phyloP scores from a whole-genome alignment of 2,888 invertebrate species.

The Drosophila formosana region DNA sequence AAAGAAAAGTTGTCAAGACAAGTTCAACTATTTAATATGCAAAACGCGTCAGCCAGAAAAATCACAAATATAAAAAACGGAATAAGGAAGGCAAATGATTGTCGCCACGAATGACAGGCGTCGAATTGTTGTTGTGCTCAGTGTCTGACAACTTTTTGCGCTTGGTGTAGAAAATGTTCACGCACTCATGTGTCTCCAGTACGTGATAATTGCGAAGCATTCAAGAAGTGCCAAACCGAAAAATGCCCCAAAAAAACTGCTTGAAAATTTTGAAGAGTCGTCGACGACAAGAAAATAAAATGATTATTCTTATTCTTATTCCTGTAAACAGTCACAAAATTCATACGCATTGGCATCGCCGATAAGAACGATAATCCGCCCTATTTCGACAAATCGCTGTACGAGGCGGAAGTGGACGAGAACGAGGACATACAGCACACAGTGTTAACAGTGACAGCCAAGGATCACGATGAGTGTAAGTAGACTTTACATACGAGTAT shows the following conservation, averaged over 20 bases:
- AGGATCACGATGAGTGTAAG: slow-evolving; percentile 99
- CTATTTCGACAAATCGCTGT: slow-evolving; percentile 97
- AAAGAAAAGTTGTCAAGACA: slow-evolving; percentile 16
- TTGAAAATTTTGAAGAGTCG: slow-evolving; percentile 25
- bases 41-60: slow-evolving; percentile 49
- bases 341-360: slow-evolving; percentile 98
- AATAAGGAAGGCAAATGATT: slow-evolving; percentile 39
- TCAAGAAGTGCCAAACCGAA: slow-evolving; percentile 31
- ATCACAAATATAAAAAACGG: slow-evolving; percentile 9
- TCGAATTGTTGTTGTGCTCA: slow-evolving; percentile 56
- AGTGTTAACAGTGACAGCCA: slow-evolving; percentile 98
- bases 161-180: slow-evolving; percentile 48
- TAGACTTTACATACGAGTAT: slow-evolving; percentile 80
- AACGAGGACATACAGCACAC: slow-evolving; percentile 99
- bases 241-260: slow-evolving; percentile 15
- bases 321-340: slow-evolving; percentile 94
- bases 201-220: slow-evolving; percentile 77
- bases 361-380: slow-evolving; percentile 99
- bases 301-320: not conserved
- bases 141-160: slow-evolving; percentile 56
- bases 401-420: slow-evolving; percentile 98
- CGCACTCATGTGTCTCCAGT: slow-evolving; percentile 48
- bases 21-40: slow-evolving; percentile 61
- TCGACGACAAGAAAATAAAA: slow-evolving; percentile 22
- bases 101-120: slow-evolving; percentile 54